Conservation (phyloP, 1,140 invertebrate genomes). For the Drosophila ercepeae region DNA sequence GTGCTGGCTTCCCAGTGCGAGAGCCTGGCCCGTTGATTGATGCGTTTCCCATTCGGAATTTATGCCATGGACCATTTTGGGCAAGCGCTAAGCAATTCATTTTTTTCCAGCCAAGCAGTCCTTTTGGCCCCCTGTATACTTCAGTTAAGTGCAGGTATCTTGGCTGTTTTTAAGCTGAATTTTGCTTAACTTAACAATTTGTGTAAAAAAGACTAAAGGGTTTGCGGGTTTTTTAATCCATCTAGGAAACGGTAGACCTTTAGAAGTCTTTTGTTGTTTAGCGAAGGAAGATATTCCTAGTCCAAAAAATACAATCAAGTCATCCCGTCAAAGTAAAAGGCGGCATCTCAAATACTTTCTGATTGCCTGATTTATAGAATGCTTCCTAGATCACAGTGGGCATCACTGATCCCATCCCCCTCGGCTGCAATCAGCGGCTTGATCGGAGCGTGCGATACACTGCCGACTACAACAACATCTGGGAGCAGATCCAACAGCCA, state of each 20-base stretch:
- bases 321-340: not conserved
- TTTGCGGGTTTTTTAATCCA: not conserved
- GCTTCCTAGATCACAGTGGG: constrained; percentile 23
- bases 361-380: constrained; percentile 4
- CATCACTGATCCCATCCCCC: constrained; percentile 53
- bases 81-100: constrained; percentile 75
- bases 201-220: not conserved
- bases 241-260: no score
- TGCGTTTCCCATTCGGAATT: constrained; percentile 82
- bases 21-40: constrained; percentile 68
- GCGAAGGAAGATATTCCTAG: no score
- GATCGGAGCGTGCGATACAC: constrained; percentile 77
- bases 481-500: constrained; percentile 17
- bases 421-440: constrained; percentile 69
- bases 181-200: not conserved
- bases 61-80: constrained; percentile 80
- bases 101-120: constrained; percentile 45
- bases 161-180: constrained; percentile 20
- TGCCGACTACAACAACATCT: constrained; percentile 29
- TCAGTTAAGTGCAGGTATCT: not conserved
- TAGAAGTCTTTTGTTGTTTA: no score
- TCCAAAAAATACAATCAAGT: no score
- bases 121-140: constrained; percentile 4
- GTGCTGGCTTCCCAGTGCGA: constrained; percentile 24
- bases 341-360: not conserved